Evolutionary conservation across 1,140 invertebrate species (phyloP).

Genomic region (Parapsyche elsis): DNA sequence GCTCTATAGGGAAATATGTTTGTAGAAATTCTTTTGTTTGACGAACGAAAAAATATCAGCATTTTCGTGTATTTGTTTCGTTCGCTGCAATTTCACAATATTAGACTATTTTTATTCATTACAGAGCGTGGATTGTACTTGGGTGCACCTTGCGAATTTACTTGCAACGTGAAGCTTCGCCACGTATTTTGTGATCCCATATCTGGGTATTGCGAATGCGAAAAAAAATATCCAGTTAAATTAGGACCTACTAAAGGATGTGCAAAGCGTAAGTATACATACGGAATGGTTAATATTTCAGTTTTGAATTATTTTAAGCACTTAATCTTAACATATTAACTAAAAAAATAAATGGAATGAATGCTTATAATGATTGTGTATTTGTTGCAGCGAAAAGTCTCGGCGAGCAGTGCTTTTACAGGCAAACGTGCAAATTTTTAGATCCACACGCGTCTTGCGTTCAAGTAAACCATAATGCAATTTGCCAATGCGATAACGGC

Average conservation of each 20-base stretch:
- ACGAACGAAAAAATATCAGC: too few species aligned
- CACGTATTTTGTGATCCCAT: constrained; percentile 81
- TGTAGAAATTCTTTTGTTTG: too few species aligned
- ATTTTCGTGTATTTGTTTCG: too few species aligned
- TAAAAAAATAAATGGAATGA: too few species aligned
- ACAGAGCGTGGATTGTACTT: constrained; percentile 74
- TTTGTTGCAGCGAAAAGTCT: constrained; percentile 77
- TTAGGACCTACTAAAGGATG: constrained; percentile 80
- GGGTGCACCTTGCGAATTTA: constrained; percentile 79
- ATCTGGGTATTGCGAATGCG: constrained; percentile 78
- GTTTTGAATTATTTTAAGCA: neutral
- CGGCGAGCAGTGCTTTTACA: constrained; percentile 86
- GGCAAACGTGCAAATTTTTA: constrained; percentile 78
- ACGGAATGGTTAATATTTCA: neutral
- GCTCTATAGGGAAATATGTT: too few species aligned
- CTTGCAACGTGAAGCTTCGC: constrained; percentile 76
- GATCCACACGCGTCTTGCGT: constrained; percentile 83
- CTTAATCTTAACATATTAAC: neutral
- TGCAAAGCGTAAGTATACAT: constrained; percentile 79
- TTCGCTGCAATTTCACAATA: too few species aligned
- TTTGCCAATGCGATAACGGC: constrained; percentile 82
- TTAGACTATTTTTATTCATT: constrained; percentile 43
- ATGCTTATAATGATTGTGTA: constrained; percentile 51
- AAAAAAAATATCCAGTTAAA: constrained; percentile 80
- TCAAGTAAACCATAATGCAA: constrained; percentile 85